Conservation (phyloP, 1,140 invertebrate genomes). For the Mycetomoellerius zeteki region DNA sequence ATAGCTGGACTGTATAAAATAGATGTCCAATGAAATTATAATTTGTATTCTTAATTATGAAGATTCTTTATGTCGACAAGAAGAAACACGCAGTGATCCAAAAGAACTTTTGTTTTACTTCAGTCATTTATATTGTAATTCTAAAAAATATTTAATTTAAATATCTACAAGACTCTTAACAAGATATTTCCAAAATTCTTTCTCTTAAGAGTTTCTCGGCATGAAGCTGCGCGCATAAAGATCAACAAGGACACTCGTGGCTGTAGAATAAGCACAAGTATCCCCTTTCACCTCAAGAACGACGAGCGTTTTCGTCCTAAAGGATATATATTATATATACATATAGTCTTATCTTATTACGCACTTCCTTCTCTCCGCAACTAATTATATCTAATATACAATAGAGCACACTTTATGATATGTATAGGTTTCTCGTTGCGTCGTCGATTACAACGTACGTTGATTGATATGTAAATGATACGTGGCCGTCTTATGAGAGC, state of each 20-base stretch:
- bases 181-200: slow-evolving; percentile 15
- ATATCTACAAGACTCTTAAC: neutral
- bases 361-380: slow-evolving; percentile 24
- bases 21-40: neutral
- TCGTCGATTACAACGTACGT: slow-evolving; percentile 80
- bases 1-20: neutral
- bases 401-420: slow-evolving; percentile 84
- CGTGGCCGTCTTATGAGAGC: slow-evolving; percentile 57
- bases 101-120: neutral
- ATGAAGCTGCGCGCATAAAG: neutral
- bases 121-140: neutral
- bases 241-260: neutral
- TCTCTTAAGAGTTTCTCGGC: neutral
- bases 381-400: slow-evolving; percentile 70
- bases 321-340: slow-evolving; percentile 63
- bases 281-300: neutral
- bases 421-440: slow-evolving; percentile 82
- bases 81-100: neutral
- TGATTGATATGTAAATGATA: slow-evolving; percentile 84
- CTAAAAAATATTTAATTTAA: neutral
- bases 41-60: neutral
- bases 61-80: neutral
- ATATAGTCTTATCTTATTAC: slow-evolving; percentile 48
- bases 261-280: neutral
- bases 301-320: neutral